Conservation (phyloP, 2,888 invertebrate genomes). For the Opisthograptis luteolata region DNA sequence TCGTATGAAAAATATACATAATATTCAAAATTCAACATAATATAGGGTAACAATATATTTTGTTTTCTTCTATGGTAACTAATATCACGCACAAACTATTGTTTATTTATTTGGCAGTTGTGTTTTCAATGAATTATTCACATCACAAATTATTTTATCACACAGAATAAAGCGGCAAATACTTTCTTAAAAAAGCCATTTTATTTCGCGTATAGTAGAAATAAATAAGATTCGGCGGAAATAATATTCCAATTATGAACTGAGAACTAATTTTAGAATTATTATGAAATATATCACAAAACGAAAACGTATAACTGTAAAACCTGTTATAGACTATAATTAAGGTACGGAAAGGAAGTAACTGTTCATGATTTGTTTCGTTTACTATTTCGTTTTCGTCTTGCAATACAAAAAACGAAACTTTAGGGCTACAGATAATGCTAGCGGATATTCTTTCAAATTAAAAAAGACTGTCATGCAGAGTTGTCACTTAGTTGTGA, state of each 20-base stretch:
- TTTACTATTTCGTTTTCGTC: constrained; percentile 56
- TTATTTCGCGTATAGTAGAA: constrained; percentile 42
- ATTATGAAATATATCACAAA: constrained; percentile 49
- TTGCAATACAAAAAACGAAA: constrained; percentile 48
- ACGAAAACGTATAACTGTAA: constrained; percentile 56
- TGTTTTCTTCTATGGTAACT: constrained; percentile 73
- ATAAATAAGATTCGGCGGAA: constrained; percentile 70
- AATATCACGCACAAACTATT: constrained; percentile 73
- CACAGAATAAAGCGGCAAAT: constrained; percentile 16
- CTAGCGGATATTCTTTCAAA: neutral
- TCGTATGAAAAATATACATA: constrained; percentile 52
- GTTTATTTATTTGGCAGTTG: constrained; percentile 55
- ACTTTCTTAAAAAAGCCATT: constrained; percentile 2
- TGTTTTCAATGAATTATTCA: constrained; percentile 23
- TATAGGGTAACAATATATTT: constrained; percentile 46
- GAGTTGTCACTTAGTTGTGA: too few relatives aligned
- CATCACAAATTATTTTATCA: constrained; percentile 20
- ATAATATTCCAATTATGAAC: constrained; percentile 50
- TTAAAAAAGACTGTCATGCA: too few relatives aligned
- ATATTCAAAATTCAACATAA: constrained; percentile 51
- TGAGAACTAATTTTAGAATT: constrained; percentile 39
- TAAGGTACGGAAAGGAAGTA: too few relatives aligned
- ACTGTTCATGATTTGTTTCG: neutral
- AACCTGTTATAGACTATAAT: too few relatives aligned
- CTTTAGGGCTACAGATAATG: constrained; percentile 1